Conservation (phyloP, 2,797 vertebrate species). For the Pelobates cultripes region DNA sequence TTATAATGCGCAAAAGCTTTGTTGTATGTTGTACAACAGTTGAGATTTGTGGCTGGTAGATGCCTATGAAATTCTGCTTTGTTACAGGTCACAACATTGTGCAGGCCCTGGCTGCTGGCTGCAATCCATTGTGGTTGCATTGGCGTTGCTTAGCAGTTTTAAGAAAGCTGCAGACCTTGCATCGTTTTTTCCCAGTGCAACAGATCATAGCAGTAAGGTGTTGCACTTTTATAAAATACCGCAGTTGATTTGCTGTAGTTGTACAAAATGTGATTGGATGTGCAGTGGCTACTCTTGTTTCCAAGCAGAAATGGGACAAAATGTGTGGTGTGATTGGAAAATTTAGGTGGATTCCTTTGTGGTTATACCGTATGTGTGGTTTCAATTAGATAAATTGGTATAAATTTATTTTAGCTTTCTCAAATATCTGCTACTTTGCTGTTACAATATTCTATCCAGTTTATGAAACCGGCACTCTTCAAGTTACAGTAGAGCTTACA, state of each 20-base stretch:
- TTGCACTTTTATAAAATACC: constrained; percentile 23
- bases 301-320: constrained; percentile 32
- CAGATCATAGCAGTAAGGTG: background rate
- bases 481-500: too few species aligned
- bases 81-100: constrained; percentile 22
- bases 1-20: background rate
- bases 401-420: too few species aligned
- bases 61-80: constrained; percentile 4
- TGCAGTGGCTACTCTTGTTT: constrained; percentile 19
- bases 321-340: constrained; percentile 14
- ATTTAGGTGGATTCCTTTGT: background rate
- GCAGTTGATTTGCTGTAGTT: constrained; percentile 30
- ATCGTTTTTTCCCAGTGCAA: constrained; percentile 9
- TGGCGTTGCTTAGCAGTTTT: constrained; percentile 37
- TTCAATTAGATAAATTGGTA: too few species aligned
- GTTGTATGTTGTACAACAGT: background rate
- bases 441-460: too few species aligned
- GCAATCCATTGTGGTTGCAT: background rate
- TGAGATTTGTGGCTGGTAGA: background rate
- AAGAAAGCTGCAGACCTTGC: background rate
- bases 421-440: too few species aligned
- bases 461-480: too few species aligned
- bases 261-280: constrained; percentile 34
- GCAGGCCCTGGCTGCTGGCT: background rate
- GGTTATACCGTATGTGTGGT: too few species aligned